A percentile compares a stretch with the other conserved stretches of the same genome.
phyloP scores from a whole-genome alignment of 2,797 vertebrate genomes.

The Lateolabrax maculatus region DNA sequence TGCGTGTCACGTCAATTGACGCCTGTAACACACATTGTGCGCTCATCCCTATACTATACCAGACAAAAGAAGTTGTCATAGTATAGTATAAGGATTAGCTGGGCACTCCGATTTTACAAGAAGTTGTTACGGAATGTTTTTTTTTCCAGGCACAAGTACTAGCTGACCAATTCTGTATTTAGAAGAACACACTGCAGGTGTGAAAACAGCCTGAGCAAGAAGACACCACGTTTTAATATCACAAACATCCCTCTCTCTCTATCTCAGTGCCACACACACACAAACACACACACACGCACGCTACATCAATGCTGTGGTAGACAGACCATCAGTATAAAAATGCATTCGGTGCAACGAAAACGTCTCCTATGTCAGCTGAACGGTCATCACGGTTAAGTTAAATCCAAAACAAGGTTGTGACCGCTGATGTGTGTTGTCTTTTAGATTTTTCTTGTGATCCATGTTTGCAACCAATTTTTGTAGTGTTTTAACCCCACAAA shows the following conservation, averaged over 20 bases:
- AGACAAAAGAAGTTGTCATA: background rate
- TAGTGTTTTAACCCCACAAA: no score
- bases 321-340: background rate
- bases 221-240: background rate
- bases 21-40: background rate
- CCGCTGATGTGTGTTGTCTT: conserved; percentile 14
- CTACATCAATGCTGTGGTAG: background rate
- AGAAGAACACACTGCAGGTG: background rate
- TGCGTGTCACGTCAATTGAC: background rate
- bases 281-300: background rate
- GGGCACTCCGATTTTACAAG: background rate
- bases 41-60: background rate
- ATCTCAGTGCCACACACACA: background rate
- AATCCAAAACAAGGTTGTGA: background rate
- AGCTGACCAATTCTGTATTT: background rate
- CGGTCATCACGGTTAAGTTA: background rate
- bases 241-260: background rate
- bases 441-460: background rate
- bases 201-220: background rate
- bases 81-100: background rate
- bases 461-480: conserved; percentile 7
- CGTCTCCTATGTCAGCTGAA: background rate
- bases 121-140: background rate
- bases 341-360: background rate
- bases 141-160: no score